phyloP scores from a whole-genome alignment of 2,113 vertebrate species.

The Physeter macrocephalus region DNA sequence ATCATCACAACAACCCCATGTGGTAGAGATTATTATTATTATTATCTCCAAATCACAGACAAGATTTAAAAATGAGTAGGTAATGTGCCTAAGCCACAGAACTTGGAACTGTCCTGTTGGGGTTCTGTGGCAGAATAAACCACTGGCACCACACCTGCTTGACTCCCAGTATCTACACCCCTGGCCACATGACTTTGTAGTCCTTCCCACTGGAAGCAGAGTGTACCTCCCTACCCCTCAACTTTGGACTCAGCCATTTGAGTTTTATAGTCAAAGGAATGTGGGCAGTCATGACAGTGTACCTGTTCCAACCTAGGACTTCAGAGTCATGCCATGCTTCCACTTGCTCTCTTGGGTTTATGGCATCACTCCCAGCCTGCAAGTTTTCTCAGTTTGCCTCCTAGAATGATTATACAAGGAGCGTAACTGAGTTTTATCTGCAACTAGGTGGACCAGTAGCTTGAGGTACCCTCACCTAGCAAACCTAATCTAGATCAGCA shows the following conservation, averaged over 20 bases:
- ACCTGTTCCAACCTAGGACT: neutral
- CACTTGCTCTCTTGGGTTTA: neutral
- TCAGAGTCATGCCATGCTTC: neutral
- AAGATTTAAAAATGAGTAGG: neutral
- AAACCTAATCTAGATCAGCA: neutral
- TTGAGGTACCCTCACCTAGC: neutral
- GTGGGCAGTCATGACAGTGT: neutral
- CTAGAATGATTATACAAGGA: neutral
- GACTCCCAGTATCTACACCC: neutral
- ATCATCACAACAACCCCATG: neutral
- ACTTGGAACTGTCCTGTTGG: neutral
- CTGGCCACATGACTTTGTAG: neutral
- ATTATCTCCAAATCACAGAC: neutral
- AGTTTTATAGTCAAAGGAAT: neutral
- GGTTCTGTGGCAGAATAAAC: neutral
- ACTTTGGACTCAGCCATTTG: neutral
- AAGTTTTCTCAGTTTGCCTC: neutral
- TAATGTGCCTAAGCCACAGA: neutral
- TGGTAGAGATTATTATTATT: neutral
- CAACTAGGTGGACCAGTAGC: neutral
- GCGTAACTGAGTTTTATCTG: neutral
- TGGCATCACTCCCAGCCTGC: neutral
- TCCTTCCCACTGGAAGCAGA: neutral
- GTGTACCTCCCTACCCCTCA: neutral
- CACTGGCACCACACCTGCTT: neutral